phyloP scores from a whole-genome alignment of 2,888 invertebrate genomes.

The Seira sanloemensis region DNA sequence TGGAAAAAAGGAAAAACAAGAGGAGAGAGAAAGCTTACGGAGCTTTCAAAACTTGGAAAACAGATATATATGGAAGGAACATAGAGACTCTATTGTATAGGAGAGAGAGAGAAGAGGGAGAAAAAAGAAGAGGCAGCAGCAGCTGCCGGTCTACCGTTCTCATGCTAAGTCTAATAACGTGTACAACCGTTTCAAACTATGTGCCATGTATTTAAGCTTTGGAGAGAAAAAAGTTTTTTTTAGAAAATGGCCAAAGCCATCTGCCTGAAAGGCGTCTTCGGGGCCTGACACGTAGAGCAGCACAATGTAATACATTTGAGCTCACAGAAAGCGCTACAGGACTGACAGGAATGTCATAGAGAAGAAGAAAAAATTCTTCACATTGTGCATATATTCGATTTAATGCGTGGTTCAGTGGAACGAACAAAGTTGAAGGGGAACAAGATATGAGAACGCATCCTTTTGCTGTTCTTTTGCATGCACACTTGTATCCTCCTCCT shows the following conservation, averaged over 20 bases:
- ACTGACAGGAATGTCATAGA: slow-evolving; percentile 7
- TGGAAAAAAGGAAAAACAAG: slow-evolving; percentile 25
- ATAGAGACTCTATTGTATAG: slow-evolving; percentile 5
- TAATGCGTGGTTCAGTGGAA: not conserved
- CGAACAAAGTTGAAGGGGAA: not conserved
- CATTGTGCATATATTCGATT: not conserved
- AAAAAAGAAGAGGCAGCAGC: slow-evolving; percentile 40
- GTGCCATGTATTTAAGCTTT: slow-evolving; percentile 56
- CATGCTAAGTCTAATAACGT: slow-evolving; percentile 60
- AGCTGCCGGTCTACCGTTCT: slow-evolving; percentile 63
- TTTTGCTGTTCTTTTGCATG: too few relatives aligned
- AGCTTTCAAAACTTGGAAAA: slow-evolving; percentile 7
- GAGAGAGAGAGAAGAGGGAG: slow-evolving; percentile 31
- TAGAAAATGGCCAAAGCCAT: slow-evolving; percentile 19
- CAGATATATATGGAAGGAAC: slow-evolving; percentile 8
- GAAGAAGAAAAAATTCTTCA: slow-evolving; percentile 16
- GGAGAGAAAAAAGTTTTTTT: slow-evolving; percentile 7
- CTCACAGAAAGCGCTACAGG: not conserved
- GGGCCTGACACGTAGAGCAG: not conserved
- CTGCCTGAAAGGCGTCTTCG: slow-evolving; percentile 6
- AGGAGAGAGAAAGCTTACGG: not conserved
- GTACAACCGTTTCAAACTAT: slow-evolving; percentile 54
- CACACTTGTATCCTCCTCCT: too few relatives aligned
- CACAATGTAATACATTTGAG: not conserved
- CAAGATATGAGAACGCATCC: not conserved